Evolutionary conservation across 1,140 invertebrate species (phyloP).

Genomic region (Drosophila kikkawai): DNA sequence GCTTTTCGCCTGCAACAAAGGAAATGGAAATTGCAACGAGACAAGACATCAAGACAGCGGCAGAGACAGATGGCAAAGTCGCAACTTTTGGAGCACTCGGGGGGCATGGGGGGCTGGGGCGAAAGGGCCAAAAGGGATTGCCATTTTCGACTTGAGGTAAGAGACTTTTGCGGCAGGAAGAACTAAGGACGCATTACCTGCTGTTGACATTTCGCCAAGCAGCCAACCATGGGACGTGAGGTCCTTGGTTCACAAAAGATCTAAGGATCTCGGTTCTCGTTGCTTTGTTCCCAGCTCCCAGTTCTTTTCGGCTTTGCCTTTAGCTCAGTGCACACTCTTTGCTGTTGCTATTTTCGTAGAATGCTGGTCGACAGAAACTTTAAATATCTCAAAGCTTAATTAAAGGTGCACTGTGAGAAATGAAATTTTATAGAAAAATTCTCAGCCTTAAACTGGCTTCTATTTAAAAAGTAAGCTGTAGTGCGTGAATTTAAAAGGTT

Average conservation of each 20-base stretch:
- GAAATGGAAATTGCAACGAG: conserved; percentile 48
- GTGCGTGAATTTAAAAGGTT: no score
- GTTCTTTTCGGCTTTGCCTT: conserved; percentile 19
- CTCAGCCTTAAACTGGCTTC: background rate
- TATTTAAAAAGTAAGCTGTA: background rate
- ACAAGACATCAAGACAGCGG: conserved; percentile 26
- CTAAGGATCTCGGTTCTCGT: conserved; percentile 35
- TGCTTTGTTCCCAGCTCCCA: background rate
- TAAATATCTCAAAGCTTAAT: conserved; percentile 25
- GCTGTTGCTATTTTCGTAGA: conserved; percentile 11
- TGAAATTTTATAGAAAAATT: background rate
- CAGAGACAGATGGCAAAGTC: conserved; percentile 40
- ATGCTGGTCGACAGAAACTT: conserved; percentile 26
- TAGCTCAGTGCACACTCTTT: conserved; percentile 19
- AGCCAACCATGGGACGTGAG: conserved; percentile 62
- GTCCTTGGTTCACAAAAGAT: conserved; percentile 51
- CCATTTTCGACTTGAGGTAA: conserved; percentile 41
- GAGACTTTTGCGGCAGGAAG: conserved; percentile 53
- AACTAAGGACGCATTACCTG: conserved; percentile 70
- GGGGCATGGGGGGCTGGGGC: background rate
- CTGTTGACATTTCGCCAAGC: conserved; percentile 72
- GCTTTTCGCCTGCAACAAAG: conserved; percentile 34
- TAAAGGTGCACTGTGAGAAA: conserved; percentile 5
- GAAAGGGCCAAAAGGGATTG: conserved; percentile 2
- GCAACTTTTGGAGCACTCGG: conserved; percentile 12